Evolutionary conservation across 2,797 vertebrate genomes (phyloP).

Genomic region (Coilia nasus): DNA sequence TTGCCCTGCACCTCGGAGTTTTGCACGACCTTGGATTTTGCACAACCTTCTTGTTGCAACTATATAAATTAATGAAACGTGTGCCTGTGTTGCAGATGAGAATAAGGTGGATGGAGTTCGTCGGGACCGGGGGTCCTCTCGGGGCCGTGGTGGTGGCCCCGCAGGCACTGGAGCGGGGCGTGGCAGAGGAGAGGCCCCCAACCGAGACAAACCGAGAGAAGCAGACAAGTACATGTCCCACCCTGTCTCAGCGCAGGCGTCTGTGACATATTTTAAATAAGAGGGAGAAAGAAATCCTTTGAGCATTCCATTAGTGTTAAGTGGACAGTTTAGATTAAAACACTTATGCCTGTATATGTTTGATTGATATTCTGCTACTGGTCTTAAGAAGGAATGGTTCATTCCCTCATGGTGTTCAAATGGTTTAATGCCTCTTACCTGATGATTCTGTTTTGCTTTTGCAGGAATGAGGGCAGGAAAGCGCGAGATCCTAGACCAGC

Average conservation of each 20-base stretch:
- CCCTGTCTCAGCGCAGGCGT: no score
- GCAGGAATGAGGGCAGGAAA: slow-evolving; percentile 86
- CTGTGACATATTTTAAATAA: no score
- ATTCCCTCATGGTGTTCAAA: neutral
- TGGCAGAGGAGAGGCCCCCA: slow-evolving; percentile 81
- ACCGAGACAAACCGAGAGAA: slow-evolving; percentile 85
- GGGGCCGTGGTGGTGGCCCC: slow-evolving; percentile 71
- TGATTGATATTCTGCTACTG: no score
- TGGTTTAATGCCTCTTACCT: neutral
- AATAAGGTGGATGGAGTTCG: slow-evolving; percentile 80
- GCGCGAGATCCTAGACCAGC: slow-evolving; percentile 85
- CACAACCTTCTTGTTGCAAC: no score
- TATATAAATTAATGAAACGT: slow-evolving; percentile 9
- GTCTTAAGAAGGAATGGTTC: neutral
- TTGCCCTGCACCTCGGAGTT: no score
- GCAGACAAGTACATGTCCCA: slow-evolving; percentile 76
- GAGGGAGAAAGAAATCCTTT: no score
- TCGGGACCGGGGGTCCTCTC: slow-evolving; percentile 73
- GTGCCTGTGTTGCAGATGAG: slow-evolving; percentile 77
- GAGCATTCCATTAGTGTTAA: neutral
- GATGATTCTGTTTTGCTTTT: slow-evolving; percentile 41
- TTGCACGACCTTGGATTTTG: no score
- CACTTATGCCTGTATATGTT: no score
- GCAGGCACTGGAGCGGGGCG: slow-evolving; percentile 75
- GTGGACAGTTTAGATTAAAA: neutral